Evolutionary conservation across 2,888 invertebrate species (phyloP).

Genomic region (Automeris io): DNA sequence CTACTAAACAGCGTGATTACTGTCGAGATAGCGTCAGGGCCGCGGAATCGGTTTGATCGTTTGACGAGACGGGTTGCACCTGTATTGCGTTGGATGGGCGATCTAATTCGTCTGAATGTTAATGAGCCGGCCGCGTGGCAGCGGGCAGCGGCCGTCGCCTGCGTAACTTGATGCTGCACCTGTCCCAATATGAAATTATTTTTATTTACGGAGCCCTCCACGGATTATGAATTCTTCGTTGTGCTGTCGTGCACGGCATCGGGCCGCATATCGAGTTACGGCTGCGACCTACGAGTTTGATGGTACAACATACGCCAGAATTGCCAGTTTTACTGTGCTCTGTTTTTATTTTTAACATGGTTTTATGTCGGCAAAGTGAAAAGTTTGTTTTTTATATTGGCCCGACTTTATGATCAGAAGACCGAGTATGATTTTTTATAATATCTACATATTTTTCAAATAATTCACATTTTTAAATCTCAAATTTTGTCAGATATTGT

Average conservation of each 20-base stretch:
- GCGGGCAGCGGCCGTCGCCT: conserved; percentile 18
- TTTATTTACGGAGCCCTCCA: conserved; percentile 67
- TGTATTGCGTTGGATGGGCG: conserved; percentile 37
- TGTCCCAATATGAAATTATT: conserved; percentile 66
- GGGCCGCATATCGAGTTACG: conserved; percentile 64
- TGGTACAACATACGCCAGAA: conserved; percentile 48
- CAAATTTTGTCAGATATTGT: no score
- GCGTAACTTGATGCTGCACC: conserved; percentile 69
- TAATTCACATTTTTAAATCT: no score
- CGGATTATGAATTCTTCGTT: conserved; percentile 65
- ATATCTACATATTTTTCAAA: no score
- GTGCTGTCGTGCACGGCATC: conserved; percentile 54
- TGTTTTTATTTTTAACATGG: background rate
- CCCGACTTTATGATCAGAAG: no score
- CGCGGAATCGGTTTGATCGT: conserved; percentile 32
- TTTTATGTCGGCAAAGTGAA: no score
- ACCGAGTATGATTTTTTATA: no score
- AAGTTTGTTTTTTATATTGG: no score
- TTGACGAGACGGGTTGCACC: conserved; percentile 58
- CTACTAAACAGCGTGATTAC: conserved; percentile 51
- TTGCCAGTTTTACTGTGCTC: background rate
- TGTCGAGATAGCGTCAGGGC: conserved; percentile 56
- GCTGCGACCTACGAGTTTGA: conserved; percentile 44
- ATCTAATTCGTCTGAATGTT: conserved; percentile 64
- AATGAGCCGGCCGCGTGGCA: conserved; percentile 38